Conservation (phyloP, 1,140 invertebrate species). For the Philopotamus ludificatus region DNA sequence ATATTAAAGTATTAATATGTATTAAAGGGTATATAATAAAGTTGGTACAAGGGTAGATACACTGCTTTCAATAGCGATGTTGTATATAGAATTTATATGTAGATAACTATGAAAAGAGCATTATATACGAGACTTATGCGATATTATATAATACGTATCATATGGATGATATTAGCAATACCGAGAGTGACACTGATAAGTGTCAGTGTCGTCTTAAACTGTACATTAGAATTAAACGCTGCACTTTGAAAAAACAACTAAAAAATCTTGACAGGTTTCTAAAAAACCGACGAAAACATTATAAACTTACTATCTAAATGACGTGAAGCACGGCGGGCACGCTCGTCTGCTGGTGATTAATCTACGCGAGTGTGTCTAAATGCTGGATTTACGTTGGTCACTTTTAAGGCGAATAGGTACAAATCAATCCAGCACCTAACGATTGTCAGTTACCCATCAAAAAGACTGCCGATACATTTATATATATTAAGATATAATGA, state of each 20-base stretch:
- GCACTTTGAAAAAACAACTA: slow-evolving; percentile 38
- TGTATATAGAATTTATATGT: slow-evolving; percentile 18
- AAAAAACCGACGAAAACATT: slow-evolving; percentile 40
- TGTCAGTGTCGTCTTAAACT: slow-evolving; percentile 39
- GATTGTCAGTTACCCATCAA: slow-evolving; percentile 1
- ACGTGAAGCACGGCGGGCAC: slow-evolving; percentile 34
- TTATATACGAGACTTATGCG: neutral
- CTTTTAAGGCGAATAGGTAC: neutral
- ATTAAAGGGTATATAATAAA: too few relatives aligned
- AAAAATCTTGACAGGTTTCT: slow-evolving; percentile 40
- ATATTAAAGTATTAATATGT: too few relatives aligned
- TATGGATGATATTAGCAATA: slow-evolving; percentile 35
- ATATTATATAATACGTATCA: neutral
- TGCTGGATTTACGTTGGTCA: slow-evolving; percentile 8
- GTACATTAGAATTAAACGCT: slow-evolving; percentile 43
- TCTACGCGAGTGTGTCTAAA: neutral
- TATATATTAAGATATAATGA: too few relatives aligned
- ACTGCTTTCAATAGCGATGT: slow-evolving; percentile 38
- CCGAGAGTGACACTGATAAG: slow-evolving; percentile 37
- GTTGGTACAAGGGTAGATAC: too few relatives aligned
- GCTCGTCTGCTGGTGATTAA: neutral
- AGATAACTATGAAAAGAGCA: slow-evolving; percentile 13
- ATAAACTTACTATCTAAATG: slow-evolving; percentile 39
- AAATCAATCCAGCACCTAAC: neutral
- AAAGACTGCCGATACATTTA: neutral